These are phyloP conservation scores for Dendrolimus punctatus DNA, from an alignment of 1,140 invertebrate species.

Conservation along the genomic window DNA sequence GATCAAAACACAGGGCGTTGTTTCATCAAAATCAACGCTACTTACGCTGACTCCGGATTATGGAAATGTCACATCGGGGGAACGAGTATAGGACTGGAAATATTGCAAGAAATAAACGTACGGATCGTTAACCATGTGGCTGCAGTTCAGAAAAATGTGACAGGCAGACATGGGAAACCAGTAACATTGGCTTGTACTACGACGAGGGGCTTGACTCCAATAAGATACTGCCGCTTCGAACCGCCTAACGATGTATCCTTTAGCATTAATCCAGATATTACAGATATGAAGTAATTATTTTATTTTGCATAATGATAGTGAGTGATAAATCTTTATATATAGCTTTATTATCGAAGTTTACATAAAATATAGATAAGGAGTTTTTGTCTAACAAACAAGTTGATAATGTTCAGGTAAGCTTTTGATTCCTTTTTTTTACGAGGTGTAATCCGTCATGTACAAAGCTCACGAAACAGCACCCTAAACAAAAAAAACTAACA, in stretches of 20 bases:
- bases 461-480: no score
- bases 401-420: no score
- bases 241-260: conserved; percentile 46
- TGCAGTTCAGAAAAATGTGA: conserved; percentile 38
- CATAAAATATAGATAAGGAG: no score
- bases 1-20: conserved; percentile 37
- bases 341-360: no score
- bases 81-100: conserved; percentile 28
- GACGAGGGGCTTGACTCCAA: conserved; percentile 28
- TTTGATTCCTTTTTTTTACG: no score
- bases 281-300: conserved; percentile 22
- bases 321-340: no score
- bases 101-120: conserved; percentile 35
- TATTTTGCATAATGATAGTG: no score
- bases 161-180: conserved; percentile 27
- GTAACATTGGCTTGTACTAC: conserved; percentile 41
- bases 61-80: conserved; percentile 54
- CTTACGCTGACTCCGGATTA: conserved; percentile 32
- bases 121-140: conserved; percentile 47
- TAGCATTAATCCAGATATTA: conserved; percentile 43
- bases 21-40: conserved; percentile 30
- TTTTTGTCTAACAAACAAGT: no score
- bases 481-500: no score
- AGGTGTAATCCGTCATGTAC: no score
- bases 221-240: conserved; percentile 57